Evolutionary conservation across 2,797 vertebrate species (phyloP), one percentile per base, ranked within the genome.

Genomic region (Austrolebias charrua): DNA sequence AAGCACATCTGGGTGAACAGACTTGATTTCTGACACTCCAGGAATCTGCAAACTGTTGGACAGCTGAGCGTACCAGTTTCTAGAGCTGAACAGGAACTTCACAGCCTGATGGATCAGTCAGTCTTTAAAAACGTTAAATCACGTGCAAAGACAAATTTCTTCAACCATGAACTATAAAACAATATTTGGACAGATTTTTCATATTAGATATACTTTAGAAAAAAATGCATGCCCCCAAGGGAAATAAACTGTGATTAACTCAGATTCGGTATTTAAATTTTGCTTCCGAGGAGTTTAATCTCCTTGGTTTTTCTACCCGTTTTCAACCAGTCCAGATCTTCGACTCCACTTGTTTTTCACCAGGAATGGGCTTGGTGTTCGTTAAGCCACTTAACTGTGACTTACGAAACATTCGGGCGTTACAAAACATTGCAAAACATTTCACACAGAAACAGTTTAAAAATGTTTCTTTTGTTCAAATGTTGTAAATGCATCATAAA

Each of bases 311-410:
- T 24, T 24, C 4, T 4, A 5, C 4, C 18, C 12, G 8, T 42
- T 43, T 43, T 43, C 18, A n/a, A 19, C 53, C 53, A 6, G 31
- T 33, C 31, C 31, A 33, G 31, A 6, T 33, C 31, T 33, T 33
- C 9, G 7, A 6, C 31, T 33, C 31, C 6, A 33, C 31, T 33
- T 33, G 6, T 6, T 33, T 33, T 33, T 33, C 6, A 6, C 31
- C 31, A 33, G 31, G 53, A 55, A 42, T 28, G 53, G 18, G 13
- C 13, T 38, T 42, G 40, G 28, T 44, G 54, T 29, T 56, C 29
- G 38, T n/a, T 55, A 56, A 56, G 15, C 40, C 54, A 44, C 54
- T 55, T 28, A 55, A 42, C 13, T 44, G 38, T 56, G 54, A 44
- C 19, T 16, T 11, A 40, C 2, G 4, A 40, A 40, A 40, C 38